Evolutionary conservation across 2,113 vertebrate genomes (phyloP), one percentile per base, ranked within the genome.

Genomic region (Sinosuthora webbiana): DNA sequence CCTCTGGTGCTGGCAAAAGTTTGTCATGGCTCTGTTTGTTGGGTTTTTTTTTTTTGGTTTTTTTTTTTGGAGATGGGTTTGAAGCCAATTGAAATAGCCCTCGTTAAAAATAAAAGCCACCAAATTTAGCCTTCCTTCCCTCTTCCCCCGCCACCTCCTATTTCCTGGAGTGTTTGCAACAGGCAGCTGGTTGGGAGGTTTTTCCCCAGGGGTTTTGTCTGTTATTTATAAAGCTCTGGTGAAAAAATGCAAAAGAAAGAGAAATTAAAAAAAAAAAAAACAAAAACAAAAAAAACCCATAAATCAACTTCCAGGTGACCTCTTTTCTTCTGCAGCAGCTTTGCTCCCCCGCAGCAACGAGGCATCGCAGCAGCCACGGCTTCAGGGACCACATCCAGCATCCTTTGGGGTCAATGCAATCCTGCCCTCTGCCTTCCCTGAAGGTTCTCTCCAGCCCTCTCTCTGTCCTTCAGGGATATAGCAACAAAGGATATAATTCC

Each of bases 111-210:
- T 96, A 97, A 96, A 94, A 95, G 56, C 35, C 88, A 90, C 68
- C 94, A 83, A 86, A 95, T 96, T 97, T 96, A 95, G 94, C 73
- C 52, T 97, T 96, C 96, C 95, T 95, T 96, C 86, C 94, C 82
- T 86, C 83, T 89, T 65, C 77, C 31, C 44, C 33, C 0, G 2
- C 71, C 9, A 10, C 87, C 88, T 93, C 95, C 88, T 15, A 3
- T 96, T 96, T 97, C 95, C 96, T 95, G 94, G 63, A 90, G 86
- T 80, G 50, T 86, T 92, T 74, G 59, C 88, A 96, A 93, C 82
- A 94, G 90, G 90, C 90, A 1, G 79, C 71, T 69, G 60, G 55
- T 39, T 77, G 73, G 83, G 94, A 96, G 90, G 67, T 37, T 96
- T 92, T 77, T 67, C 90, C 80, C 59, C 21, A 42, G 90, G 55